Evolutionary conservation across 2,888 invertebrate genomes (phyloP), one percentile per base, ranked within the genome.

Genomic region (Metellina segmentata): DNA sequence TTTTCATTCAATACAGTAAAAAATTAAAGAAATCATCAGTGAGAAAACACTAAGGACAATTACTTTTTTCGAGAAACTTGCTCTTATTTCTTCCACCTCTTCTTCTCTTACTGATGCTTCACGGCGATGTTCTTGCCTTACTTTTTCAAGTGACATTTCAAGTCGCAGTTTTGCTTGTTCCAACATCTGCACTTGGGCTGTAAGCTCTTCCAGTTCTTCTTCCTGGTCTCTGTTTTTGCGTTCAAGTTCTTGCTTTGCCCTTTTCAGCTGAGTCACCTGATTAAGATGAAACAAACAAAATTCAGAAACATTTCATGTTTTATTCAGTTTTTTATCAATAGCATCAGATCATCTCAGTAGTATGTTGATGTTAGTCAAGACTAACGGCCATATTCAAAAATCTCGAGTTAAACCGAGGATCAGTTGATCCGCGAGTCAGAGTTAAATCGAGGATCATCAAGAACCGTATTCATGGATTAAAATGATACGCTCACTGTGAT

Each of bases 131-230:
- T 98, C 98, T 94, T 99, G 98, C 81, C 98, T 96, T 95, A 97
- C 97, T 94, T 98, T 98, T 95, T 99, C 99, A 94, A 98, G 95
- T 75, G 97, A 96, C 99, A 99, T 99, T 95, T 99, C 98, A 93
- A 99, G 95, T 0, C 98, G 96, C 51, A 99, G 96, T 95, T 98
- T 99, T 1, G 98, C 97, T 95, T 98, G 98, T 95, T 99, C 98
- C 94, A 99, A 95, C 94, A 98, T 96, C 95, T 97, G 96, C 94
- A 98, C 97, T 95, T 98, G 97, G 6, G 98, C 98, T 5, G 98
- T 98, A 94, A 98, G 96, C 94, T 99, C 99, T 94, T 99, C 99
- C 83, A 99, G 96, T 95, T 99, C 99, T 95, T 99, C 99, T 94
- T 99, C 99, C 95, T 95, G 95, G 87, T 96, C 96, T 92, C 98